Base-by-base conservation (phyloP, 2,797 vertebrate species). In the Pterois miles region DNA sequence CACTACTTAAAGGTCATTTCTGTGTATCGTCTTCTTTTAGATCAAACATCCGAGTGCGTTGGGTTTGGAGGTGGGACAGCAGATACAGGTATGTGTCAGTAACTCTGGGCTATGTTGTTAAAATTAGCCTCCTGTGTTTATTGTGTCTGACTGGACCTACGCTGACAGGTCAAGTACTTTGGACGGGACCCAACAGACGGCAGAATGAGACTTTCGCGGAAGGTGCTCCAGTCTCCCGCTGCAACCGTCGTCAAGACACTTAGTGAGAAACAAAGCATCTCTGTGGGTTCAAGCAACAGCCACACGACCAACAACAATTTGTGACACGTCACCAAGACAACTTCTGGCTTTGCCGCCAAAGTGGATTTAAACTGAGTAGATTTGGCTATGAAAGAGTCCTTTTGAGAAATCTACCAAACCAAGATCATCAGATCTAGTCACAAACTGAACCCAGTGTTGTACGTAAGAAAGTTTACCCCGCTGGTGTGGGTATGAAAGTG, bases 131-230 rank as follows among this genome's bases (percentile, higher is more conserved):
- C 13, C 11, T 12, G 4, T 50, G 27, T 77, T 74, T 1, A 6
- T 63, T 29, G 2, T 74, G 46, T 84, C 56, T 84, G 5, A 71
- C 48, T 71, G 25, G 38, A 59, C 27, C 72, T 81, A 7, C 71
- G 9, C 56, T 59, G 11, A 83, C 92, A 99, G 98, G 97, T 99
- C 16, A 99, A 99, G 83, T 99, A 97, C 87, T 99, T 99, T 66
- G 98, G 98, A 69, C 96, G 98, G 6, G 98, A 99, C 88, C 98
- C 98, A 10, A 98, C 96, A 12, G 98, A 99, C 16, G 98, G 98
- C 60, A 96, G 98, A 85, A 99, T 99, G 98, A 96, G 98, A 74
- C 95, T 99, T 31, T 99, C 98, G 0, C 94, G 98, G 1, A 99
- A 99, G 94, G 96, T 99, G 6, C 97, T 99, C 5, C 97, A 97